These are phyloP conservation scores for Drosophila biarmipes DNA, from an alignment of 1,140 invertebrate species.

Conservation along the genomic window DNA sequence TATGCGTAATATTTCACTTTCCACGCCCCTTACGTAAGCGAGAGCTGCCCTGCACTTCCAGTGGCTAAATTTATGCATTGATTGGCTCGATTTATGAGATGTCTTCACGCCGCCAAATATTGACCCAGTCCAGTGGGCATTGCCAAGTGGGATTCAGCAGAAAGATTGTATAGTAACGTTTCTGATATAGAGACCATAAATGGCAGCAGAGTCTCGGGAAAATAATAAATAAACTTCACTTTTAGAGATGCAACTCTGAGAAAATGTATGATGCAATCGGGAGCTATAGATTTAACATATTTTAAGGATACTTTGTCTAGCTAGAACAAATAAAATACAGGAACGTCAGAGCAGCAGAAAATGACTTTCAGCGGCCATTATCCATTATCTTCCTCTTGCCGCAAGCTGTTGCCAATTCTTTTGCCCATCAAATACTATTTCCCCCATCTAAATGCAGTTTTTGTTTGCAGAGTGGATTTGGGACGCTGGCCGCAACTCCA, in stretches of 20 bases:
- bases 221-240: neutral
- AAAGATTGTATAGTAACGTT: neutral
- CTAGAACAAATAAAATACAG: neutral
- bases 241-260: too few species aligned
- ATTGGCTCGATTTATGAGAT: constrained; percentile 60
- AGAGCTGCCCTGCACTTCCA: constrained; percentile 16
- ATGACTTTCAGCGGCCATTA: constrained; percentile 26
- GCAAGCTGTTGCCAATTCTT: constrained; percentile 39
- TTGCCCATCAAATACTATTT: constrained; percentile 13
- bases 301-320: too few species aligned
- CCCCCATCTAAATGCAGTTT: constrained; percentile 24
- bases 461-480: constrained; percentile 39
- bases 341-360: constrained; percentile 7
- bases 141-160: neutral
- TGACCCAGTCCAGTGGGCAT: neutral
- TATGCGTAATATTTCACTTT: constrained; percentile 74
- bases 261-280: too few species aligned
- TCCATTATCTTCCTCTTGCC: constrained; percentile 17
- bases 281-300: too few species aligned
- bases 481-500: constrained; percentile 8
- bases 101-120: constrained; percentile 35
- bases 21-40: constrained; percentile 51
- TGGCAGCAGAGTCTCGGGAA: neutral
- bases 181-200: neutral
- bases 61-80: constrained; percentile 71